Percentiles rank a stretch among this genome's conserved stretches.
Evolutionary conservation across 2,113 vertebrate genomes (phyloP).

Genomic region (Oryzias woworae): DNA sequence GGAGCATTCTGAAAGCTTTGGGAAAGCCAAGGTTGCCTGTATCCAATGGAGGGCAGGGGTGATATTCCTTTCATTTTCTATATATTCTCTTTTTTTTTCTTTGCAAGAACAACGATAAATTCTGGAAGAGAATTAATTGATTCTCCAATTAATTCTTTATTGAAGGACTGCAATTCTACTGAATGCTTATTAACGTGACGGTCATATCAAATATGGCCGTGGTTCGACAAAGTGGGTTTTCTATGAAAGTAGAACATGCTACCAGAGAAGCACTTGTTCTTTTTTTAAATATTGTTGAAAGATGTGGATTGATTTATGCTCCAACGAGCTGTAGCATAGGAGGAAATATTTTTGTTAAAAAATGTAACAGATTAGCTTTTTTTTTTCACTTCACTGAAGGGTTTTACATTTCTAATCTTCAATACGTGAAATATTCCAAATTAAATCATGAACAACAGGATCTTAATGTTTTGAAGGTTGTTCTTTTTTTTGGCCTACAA

Average conservation of each 20-base stretch:
- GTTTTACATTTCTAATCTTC: constrained; percentile 25
- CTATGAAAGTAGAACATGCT: constrained; percentile 72
- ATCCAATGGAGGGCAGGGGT: constrained; percentile 45
- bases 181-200: constrained; percentile 63
- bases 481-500: constrained; percentile 23
- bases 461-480: not conserved
- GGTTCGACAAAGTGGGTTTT: constrained; percentile 64
- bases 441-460: constrained; percentile 22
- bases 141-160: constrained; percentile 61
- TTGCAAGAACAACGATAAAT: constrained; percentile 49
- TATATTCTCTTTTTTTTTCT: constrained; percentile 13
- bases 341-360: constrained; percentile 61
- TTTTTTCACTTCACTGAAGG: constrained; percentile 25
- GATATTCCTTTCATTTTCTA: constrained; percentile 24
- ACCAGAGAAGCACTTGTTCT: constrained; percentile 69
- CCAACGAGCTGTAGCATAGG: constrained; percentile 66
- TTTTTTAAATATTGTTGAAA: constrained; percentile 51
- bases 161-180: constrained; percentile 58
- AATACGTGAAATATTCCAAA: constrained; percentile 42
- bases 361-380: constrained; percentile 53
- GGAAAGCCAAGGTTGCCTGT: constrained; percentile 64
- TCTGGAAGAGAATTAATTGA: constrained; percentile 53
- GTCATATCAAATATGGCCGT: constrained; percentile 76
- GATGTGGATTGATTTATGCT: constrained; percentile 59
- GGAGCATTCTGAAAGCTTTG: constrained; percentile 47